Evolutionary conservation across 2,113 vertebrate genomes (phyloP).

Genomic region (Nannospalax galili): DNA sequence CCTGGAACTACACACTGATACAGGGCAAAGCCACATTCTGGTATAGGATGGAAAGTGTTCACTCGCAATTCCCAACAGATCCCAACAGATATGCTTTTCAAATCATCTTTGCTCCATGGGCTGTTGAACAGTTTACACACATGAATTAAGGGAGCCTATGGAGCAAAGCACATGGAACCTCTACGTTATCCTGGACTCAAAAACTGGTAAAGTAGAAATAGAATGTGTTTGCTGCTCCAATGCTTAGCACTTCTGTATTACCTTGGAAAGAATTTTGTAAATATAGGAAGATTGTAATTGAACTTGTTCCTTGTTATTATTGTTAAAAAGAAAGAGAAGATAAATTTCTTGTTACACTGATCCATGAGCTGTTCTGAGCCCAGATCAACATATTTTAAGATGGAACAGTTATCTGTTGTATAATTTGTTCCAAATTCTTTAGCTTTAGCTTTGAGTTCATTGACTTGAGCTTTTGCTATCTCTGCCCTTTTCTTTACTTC

Average conservation of each 20-base stretch:
- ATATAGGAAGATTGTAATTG: neutral
- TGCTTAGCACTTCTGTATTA: neutral
- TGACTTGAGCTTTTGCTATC: slow-evolving; percentile 87
- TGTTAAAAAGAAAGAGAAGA: slow-evolving; percentile 24
- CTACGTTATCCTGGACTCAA: neutral
- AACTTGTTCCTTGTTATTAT: neutral
- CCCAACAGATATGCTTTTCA: neutral
- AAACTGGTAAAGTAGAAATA: neutral
- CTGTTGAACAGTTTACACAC: neutral
- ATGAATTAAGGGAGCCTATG: neutral
- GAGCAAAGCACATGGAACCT: neutral
- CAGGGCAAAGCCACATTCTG: neutral
- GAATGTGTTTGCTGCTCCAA: neutral
- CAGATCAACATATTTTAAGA: neutral
- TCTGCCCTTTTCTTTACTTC: slow-evolving; percentile 87
- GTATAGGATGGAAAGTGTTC: neutral
- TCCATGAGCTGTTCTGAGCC: neutral
- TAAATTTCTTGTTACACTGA: neutral
- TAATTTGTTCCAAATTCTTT: slow-evolving; percentile 72
- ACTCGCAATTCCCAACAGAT: neutral
- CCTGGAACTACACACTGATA: neutral
- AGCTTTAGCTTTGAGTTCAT: slow-evolving; percentile 86
- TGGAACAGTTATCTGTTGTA: neutral
- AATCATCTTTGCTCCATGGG: neutral
- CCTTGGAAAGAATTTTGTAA: neutral